Base-by-base conservation (phyloP, 2,797 vertebrate genomes). In the Loris lydekkerianus region DNA sequence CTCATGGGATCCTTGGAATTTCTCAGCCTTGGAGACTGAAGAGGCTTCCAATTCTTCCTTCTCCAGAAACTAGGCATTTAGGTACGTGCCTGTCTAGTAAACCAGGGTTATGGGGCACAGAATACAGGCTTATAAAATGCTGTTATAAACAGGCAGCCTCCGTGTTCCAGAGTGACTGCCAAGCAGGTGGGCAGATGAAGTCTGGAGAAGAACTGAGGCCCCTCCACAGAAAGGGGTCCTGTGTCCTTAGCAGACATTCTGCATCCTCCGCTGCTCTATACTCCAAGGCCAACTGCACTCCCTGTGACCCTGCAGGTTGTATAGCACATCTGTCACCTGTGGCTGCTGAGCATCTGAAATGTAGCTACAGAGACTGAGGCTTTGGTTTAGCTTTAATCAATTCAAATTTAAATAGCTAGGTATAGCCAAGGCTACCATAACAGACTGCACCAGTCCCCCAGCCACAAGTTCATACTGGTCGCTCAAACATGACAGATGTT, bases 321-420 rank as follows among this genome's bases (percentile, higher is more conserved):
- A 3, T 4, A 56, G 23, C 2, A 31, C 11, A 25, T 43, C 13
- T 17, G 56, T 34, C 61, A 77, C 9, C 5, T 2, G n/a, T 31
- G 34, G 31, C 61, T 70, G 9, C 0, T 75, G 46, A 53, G 46
- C 9, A 49, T 75, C 90, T 63, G 37, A 73, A 40, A 89, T 20
- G 80, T 69, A 58, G 58, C 75, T 77, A 25, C 17, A 65, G 37
- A 10, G 56, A 72, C 88, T 76, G n/a, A 65, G 31, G 75, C 34
- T 63, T 83, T 29, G n/a, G 29, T 37, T 58, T 89, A 46, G 76
- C 73, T 87, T 81, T 43, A 93, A 76, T 31, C 27, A 69, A 82
- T 73, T 88, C 80, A 63, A 72, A 89, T 87, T 87, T 72, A 70
- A 91, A 65, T 34, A 88, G 89, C 69, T 60, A 63, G 18, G 29